Evolutionary conservation across 2,113 vertebrate species (phyloP).

Genomic region (Rhea americana): DNA sequence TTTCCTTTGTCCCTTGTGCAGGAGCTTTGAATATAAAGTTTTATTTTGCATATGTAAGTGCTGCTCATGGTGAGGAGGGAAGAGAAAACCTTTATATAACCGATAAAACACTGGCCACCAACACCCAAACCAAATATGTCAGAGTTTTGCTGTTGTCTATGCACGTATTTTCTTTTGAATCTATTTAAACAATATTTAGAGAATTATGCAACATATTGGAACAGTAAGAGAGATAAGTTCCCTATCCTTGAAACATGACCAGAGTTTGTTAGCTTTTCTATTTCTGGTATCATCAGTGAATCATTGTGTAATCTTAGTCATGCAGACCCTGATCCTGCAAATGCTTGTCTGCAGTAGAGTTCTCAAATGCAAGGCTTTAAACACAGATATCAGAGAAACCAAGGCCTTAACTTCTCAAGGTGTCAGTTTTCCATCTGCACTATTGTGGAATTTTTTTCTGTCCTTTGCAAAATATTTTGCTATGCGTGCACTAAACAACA

Average conservation of each 20-base stretch:
- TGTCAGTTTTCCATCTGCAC: background rate
- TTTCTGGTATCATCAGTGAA: constrained; percentile 15
- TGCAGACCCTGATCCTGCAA: constrained; percentile 21
- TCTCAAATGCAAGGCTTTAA: background rate
- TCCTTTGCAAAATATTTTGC: background rate
- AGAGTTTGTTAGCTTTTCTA: constrained; percentile 38
- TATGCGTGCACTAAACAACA: fast-evolving
- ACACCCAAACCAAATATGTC: background rate
- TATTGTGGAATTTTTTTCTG: background rate
- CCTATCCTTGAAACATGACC: constrained; percentile 49
- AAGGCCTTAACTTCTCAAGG: background rate
- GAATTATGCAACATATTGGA: background rate
- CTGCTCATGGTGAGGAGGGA: background rate
- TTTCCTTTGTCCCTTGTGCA: background rate
- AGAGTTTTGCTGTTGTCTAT: background rate
- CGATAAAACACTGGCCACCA: background rate
- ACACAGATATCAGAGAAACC: background rate
- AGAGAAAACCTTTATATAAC: background rate
- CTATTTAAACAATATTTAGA: background rate
- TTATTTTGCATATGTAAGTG: background rate
- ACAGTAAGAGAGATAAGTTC: constrained; percentile 13
- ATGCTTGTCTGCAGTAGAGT: background rate
- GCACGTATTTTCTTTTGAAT: background rate
- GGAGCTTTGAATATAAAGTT: background rate
- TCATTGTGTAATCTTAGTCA: constrained; percentile 28